Evolutionary conservation across 2,888 invertebrate genomes (phyloP), one percentile per base, ranked within the genome.

Genomic region (Tillus elongatus): DNA sequence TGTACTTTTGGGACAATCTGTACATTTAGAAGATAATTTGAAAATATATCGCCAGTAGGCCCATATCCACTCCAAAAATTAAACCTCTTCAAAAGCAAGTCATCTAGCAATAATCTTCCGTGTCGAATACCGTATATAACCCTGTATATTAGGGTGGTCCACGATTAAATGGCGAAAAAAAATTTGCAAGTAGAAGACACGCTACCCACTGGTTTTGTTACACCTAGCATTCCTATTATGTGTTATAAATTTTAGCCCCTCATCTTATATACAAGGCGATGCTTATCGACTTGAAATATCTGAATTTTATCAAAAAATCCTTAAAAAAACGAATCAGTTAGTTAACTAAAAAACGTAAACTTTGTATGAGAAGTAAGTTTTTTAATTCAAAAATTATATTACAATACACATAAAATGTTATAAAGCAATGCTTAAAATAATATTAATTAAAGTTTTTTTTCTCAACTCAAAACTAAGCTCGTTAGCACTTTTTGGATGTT

Each of bases 101-200:
- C n/a, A n/a, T n/a, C n/a, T n/a, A n/a, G n/a, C n/a, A n/a, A n/a
- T n/a, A n/a, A n/a, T n/a, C n/a, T n/a, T n/a, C n/a, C n/a, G n/a
- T n/a, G n/a, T n/a, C n/a, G n/a, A n/a, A n/a, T n/a, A n/a, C n/a
- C n/a, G n/a, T n/a, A n/a, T n/a, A n/a, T n/a, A n/a, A n/a, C n/a
- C n/a, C n/a, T n/a, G 24, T n/a, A 19, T 19, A 19, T 19, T 19
- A 19, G n/a, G 24, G 24, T 19, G 24, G 24, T 19, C 24, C 24
- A 19, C n/a, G 24, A 6, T 19, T 19, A 19, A 8, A 19, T 19
- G 24, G 24, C 24, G 24, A 19, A 19, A 19, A 19, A 19, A 19
- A 19, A n/a, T n/a, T 19, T 19, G n/a, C 24, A 19, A 19, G 24
- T 19, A 19, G 24, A 19, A 19, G 24, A 8, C n/a, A 19, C 6